Evolutionary conservation across 2,797 vertebrate species (phyloP).

Genomic region (Tamandua tetradactyla): DNA sequence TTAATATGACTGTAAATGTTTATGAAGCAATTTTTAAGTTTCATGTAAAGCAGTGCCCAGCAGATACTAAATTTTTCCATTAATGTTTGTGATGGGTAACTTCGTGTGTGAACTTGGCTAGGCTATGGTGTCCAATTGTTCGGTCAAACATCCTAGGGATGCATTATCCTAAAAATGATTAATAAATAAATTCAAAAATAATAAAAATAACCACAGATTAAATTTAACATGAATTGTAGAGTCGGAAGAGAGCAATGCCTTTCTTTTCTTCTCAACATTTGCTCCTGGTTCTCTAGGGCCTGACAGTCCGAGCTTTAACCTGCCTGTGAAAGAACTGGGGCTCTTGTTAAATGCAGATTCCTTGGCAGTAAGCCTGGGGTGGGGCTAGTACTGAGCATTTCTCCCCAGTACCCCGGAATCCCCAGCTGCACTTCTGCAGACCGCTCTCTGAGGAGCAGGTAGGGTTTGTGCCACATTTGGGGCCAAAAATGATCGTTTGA

Average conservation of each 20-base stretch:
- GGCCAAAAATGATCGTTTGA: background rate
- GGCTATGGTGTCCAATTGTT: too few species aligned
- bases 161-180: background rate
- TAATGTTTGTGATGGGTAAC: background rate
- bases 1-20: background rate
- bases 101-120: too few species aligned
- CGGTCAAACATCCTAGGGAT: background rate
- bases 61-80: background rate
- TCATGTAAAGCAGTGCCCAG: background rate
- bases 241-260: background rate
- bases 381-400: background rate
- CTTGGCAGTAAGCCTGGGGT: too few species aligned
- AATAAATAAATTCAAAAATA: background rate
- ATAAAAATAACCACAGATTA: background rate
- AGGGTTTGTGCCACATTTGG: background rate
- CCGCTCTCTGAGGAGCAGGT: background rate
- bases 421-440: background rate
- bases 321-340: background rate
- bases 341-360: background rate
- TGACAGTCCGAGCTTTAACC: background rate
- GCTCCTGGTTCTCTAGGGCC: background rate
- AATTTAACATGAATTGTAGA: background rate
- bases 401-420: background rate
- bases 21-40: slow-evolving; percentile 9
- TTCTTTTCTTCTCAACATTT: background rate